Base-by-base conservation (phyloP, 2,797 vertebrate genomes). In the Enteromius mattozi region DNA sequence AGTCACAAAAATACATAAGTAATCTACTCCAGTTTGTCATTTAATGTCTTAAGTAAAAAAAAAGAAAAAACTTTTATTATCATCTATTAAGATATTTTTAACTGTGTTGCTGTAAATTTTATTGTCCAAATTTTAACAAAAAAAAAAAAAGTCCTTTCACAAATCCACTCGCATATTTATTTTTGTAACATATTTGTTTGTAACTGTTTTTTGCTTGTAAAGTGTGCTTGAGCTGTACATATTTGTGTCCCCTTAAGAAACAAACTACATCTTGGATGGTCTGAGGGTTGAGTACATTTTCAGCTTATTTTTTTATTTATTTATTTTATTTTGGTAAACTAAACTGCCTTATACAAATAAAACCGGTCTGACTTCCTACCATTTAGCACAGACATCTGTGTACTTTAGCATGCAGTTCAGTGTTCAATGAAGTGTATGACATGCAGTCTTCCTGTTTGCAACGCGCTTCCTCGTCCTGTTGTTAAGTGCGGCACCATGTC, bases 401-500 rank as follows among this genome's bases (percentile, higher is more conserved):
- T 47, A 35, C 6, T 56, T 35, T 35, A 37, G 14, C 13, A 2
- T 35, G 33, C 49, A 8, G 13, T 40, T 24, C 27, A 13, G 2
- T 13, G 10, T 45, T 71, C 27, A 74, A 0, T 74, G 24, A 33
- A 30, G 8, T 54, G 47, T 35, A 24, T 1, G 19, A 35, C 47
- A 51, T 74, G 70, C 6, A 45, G 21, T 72, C 42, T 49, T 72
- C 42, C 27, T 33, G 27, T 59, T 33, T 76, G 33, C 33, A n/a
- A 14, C 6, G 7, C 21, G 4, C 13, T 9, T 76, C 33, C 7
- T 56, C 51, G n/a, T 56, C 21, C 51, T 24, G 51, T 3, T 24
- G 35, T 59, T 59, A 24, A 76, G 51, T 76, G 74, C 33, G 24
- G 74, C 51, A 59, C 24, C 24, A 3, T 76, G 51, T 76, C 21